These are phyloP conservation scores for Hydra vulgaris DNA, from an alignment of 30 jellyfish, hydroid and myxozoan genomes.

Conservation along the genomic window DNA sequence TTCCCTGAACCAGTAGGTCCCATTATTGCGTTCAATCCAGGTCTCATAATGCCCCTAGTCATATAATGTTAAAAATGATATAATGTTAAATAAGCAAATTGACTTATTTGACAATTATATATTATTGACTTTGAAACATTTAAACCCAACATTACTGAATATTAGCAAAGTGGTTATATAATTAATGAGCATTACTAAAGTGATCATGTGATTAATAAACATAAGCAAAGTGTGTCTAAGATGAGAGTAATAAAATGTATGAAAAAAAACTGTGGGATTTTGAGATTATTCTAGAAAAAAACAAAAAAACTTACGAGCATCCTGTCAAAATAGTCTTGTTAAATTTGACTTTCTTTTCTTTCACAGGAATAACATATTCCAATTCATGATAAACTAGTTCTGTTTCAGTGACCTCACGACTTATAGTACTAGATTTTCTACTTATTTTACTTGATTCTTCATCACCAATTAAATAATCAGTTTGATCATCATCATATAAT, in stretches of 20 bases:
- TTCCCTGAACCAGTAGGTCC: slow-evolving; percentile 99
- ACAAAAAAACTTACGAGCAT: not conserved
- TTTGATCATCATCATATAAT: not conserved
- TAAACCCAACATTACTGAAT: no score
- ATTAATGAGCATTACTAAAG: no score
- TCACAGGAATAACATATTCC: slow-evolving; percentile 48
- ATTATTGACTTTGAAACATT: no score
- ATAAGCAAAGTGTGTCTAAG: no score
- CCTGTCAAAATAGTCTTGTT: not conserved
- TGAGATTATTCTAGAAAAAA: no score
- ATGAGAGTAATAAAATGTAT: no score
- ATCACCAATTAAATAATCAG: slow-evolving; percentile 20
- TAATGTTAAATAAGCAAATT: not conserved
- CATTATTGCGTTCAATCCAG: slow-evolving; percentile 92
- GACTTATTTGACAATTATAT: no score
- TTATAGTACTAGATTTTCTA: not conserved
- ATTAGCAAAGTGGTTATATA: no score
- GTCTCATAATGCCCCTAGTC: slow-evolving; percentile 85
- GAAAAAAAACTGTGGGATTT: no score
- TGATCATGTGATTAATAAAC: no score
- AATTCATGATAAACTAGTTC: slow-evolving; percentile 51
- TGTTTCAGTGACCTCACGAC: slow-evolving; percentile 43
- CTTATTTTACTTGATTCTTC: not conserved
- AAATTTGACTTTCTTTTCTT: slow-evolving; percentile 16
- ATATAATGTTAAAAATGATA: no score